Percentiles rank a stretch among this genome's conserved stretches.
phyloP scores from a whole-genome alignment of 2,888 invertebrate genomes.

The Caenorhabditis sp. region DNA sequence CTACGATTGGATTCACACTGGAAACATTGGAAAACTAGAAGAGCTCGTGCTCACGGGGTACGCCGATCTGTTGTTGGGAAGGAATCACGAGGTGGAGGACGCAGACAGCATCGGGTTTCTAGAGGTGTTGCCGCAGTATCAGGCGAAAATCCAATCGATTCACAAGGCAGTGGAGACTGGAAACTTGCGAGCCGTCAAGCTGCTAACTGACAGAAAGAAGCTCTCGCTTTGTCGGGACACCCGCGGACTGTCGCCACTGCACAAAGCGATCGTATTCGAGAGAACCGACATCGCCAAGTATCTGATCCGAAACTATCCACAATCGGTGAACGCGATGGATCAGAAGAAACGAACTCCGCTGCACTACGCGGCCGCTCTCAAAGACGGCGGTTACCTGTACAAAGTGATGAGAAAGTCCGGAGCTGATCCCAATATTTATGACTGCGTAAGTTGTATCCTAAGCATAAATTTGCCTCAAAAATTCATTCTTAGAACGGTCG shows the following conservation, averaged over 20 bases:
- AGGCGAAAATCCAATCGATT: constrained; percentile 81
- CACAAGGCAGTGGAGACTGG: constrained; percentile 80
- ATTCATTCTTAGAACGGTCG: constrained; percentile 80
- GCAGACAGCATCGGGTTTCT: constrained; percentile 85
- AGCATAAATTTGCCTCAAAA: background rate
- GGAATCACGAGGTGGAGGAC: constrained; percentile 80
- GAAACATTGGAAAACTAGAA: constrained; percentile 92
- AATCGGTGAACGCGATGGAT: constrained; percentile 80
- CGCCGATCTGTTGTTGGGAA: constrained; percentile 86
- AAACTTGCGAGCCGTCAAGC: constrained; percentile 80
- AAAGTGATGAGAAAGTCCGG: constrained; percentile 83
- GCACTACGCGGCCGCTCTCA: constrained; percentile 84
- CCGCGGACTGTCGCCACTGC: constrained; percentile 76
- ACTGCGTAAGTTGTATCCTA: constrained; percentile 80
- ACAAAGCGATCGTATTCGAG: constrained; percentile 83
- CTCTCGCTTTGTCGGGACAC: constrained; percentile 80
- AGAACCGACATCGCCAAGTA: constrained; percentile 88
- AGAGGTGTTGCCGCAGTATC: constrained; percentile 88
- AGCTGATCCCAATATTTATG: constrained; percentile 83
- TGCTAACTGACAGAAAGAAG: constrained; percentile 81
- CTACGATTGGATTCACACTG: constrained; percentile 81
- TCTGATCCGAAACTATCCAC: constrained; percentile 81
- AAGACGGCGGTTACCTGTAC: constrained; percentile 83
- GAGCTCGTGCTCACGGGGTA: constrained; percentile 91
- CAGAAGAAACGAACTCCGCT: constrained; percentile 85